phyloP scores from a whole-genome alignment of 92 coral and sea anemone species.

The Desmophyllum pertusum region DNA sequence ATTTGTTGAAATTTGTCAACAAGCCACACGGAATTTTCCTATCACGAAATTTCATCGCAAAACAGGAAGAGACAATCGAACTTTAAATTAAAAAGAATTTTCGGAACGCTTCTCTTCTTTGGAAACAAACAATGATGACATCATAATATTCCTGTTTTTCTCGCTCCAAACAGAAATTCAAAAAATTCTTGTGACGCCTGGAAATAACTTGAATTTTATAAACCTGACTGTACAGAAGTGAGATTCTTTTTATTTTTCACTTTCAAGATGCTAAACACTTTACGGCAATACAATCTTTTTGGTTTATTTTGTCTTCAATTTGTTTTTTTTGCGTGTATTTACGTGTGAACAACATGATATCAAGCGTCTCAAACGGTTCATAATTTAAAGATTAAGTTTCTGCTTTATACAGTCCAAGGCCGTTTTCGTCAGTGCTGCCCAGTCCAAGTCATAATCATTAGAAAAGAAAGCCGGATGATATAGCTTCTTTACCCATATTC shows the following conservation, averaged over 20 bases:
- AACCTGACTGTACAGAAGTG: background rate
- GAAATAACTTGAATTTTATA: background rate
- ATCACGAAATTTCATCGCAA: background rate
- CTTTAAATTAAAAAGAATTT: background rate
- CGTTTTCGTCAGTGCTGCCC: too few relatives aligned
- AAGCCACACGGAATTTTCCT: background rate
- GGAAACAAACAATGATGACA: background rate
- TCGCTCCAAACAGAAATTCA: background rate
- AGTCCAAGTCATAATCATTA: background rate
- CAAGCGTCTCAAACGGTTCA: background rate
- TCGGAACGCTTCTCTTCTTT: background rate
- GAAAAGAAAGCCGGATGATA: background rate
- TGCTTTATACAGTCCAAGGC: too few relatives aligned
- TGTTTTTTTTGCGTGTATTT: background rate
- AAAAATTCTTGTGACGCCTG: background rate
- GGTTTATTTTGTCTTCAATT: background rate
- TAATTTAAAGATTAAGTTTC: background rate
- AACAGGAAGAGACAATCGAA: background rate
- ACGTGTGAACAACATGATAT: background rate
- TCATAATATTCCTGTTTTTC: background rate
- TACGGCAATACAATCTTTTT: background rate
- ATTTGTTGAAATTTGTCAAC: background rate
- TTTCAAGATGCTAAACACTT: background rate
- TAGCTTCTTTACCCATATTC: background rate
- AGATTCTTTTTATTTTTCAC: background rate